Conservation (phyloP, 2,888 invertebrate genomes). For the Allolobophora icterica region DNA sequence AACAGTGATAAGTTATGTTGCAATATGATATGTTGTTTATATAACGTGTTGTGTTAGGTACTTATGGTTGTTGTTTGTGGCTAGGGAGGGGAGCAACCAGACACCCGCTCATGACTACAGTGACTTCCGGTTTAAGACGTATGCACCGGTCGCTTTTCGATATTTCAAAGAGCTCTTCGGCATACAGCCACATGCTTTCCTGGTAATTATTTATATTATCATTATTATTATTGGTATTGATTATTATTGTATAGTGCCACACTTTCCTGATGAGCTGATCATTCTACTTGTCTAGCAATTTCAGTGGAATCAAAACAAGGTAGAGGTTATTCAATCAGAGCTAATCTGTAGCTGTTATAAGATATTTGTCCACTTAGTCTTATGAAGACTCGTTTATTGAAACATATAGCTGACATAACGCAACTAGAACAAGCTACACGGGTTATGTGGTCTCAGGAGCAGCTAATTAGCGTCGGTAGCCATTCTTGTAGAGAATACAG, state of each 20-base stretch:
- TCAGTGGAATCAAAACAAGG: too few relatives aligned
- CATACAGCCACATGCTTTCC: conserved; percentile 98
- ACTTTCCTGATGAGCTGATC: too few relatives aligned
- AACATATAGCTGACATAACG: too few relatives aligned
- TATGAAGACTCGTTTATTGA: too few relatives aligned
- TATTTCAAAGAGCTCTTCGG: conserved; percentile 98
- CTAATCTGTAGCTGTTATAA: too few relatives aligned
- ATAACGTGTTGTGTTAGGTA: background rate
- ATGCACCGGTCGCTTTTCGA: conserved; percentile 98
- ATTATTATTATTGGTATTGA: background rate
- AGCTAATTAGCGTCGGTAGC: too few relatives aligned
- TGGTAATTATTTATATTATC: conserved; percentile 75
- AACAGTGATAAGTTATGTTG: background rate
- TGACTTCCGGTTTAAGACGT: conserved; percentile 95
- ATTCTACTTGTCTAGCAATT: too few relatives aligned
- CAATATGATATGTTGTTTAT: background rate
- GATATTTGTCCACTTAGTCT: too few relatives aligned
- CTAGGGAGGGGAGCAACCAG: conserved; percentile 71
- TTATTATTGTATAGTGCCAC: background rate
- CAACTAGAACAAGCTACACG: too few relatives aligned
- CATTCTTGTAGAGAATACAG: too few relatives aligned
- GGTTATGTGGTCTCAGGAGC: too few relatives aligned
- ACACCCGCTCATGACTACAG: conserved; percentile 98
- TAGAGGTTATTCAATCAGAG: too few relatives aligned
- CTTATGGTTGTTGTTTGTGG: background rate